A percentile compares a stretch with the other conserved stretches of the same genome.
Conservation (phyloP, 2,797 vertebrate genomes). For the Microhierax caerulescens region DNA sequence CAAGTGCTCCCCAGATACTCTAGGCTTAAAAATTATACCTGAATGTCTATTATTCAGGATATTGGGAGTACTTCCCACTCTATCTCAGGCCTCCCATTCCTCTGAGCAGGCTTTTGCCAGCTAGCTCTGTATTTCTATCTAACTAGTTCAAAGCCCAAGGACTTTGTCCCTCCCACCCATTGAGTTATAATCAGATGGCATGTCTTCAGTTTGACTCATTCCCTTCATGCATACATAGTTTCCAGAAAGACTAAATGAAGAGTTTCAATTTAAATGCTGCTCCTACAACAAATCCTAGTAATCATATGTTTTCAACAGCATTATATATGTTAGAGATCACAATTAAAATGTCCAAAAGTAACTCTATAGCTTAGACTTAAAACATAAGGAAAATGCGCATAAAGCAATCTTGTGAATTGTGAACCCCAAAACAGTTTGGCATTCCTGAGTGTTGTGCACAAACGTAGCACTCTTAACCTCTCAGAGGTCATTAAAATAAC, state of each 20-base stretch:
- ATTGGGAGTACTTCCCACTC: neutral
- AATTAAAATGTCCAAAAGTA: neutral
- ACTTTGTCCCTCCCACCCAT: slow-evolving; percentile 18
- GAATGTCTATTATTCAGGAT: neutral
- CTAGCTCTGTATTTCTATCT: slow-evolving; percentile 11
- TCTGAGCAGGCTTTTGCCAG: neutral
- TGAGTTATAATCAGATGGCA: slow-evolving; percentile 21
- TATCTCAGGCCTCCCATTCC: neutral
- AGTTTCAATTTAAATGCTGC: neutral
- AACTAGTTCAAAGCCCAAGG: slow-evolving; percentile 19
- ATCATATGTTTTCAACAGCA: neutral
- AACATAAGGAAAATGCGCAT: neutral
- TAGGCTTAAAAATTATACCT: neutral
- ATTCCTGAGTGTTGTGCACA: neutral
- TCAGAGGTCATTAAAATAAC: neutral
- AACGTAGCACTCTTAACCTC: neutral
- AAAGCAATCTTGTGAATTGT: neutral
- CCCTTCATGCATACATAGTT: neutral
- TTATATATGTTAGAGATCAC: neutral
- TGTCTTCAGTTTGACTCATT: slow-evolving; percentile 41
- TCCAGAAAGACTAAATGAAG: neutral
- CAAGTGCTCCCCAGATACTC: neutral
- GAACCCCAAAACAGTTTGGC: neutral
- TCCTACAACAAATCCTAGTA: neutral
- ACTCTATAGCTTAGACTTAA: neutral